Evolutionary conservation across 2,888 invertebrate genomes (phyloP), one percentile per base, ranked within the genome.

Genomic region (Lissocephala sabroskyi): DNA sequence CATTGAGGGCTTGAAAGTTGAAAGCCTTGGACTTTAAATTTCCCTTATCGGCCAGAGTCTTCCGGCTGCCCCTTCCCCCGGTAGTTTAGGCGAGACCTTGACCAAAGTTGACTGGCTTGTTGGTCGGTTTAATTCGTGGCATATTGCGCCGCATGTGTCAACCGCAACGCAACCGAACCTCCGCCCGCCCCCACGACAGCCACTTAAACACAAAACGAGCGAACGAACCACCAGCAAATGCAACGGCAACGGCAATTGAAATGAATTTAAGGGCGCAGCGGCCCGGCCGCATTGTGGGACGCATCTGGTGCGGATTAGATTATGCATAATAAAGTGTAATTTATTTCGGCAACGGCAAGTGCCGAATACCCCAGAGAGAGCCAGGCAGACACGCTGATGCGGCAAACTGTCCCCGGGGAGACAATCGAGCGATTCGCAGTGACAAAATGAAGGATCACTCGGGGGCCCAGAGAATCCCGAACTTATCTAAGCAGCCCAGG

Each of bases 291-390:
- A 47, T 55, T 41, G 42, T 44, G 62, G 51, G 59, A 39, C 78
- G 81, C 82, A 81, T 80, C 80, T 81, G 81, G 63, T 81, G 65
- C 66, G 81, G 79, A 82, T 82, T 82, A 82, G 81, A 81, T 81
- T 82, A 82, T 82, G 80, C 82, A 82, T 82, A 82, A 81, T 81
- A 80, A 78, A 82, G 77, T 81, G 80, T 81, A 81, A 82, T 82
- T 81, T 81, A 82, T 82, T 71, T 65, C n/a, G 56, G 54, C 54
- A 58, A 54, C 54, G 46, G 42, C 43, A 33, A 41, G 42, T 41
- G 45, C 36, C 45, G 29, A 23, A n/a, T 18, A 32, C 30, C 11
- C 13, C 14, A 6, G 28, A 35, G 36, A n/a, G n/a, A n/a, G 35
- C 11, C 32, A 9, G 10, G 14, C 9, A 29, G 5, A 37, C 44